Conservation (phyloP, 2,113 vertebrate genomes). For the Hyla sarda region DNA sequence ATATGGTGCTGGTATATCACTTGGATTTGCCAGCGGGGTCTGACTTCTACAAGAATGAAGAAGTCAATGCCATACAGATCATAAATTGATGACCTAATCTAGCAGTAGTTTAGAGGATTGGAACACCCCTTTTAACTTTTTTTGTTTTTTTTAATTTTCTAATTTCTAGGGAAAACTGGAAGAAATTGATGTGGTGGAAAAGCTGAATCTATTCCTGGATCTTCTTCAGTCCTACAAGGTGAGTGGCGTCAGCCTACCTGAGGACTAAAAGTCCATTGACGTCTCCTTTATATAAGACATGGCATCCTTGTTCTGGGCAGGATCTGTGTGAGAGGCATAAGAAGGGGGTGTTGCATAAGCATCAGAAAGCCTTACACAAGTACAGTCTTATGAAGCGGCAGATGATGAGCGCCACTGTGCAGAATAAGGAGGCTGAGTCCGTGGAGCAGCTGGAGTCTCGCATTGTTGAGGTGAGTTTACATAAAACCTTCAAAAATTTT, state of each 20-base stretch:
- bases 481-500: too few relatives aligned
- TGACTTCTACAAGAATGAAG: too few relatives aligned
- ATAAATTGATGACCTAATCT: too few relatives aligned
- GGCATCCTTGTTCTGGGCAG: constrained; percentile 65
- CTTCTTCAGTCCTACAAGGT: constrained; percentile 96
- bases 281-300: neutral
- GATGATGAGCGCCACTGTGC: constrained; percentile 86
- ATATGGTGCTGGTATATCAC: too few relatives aligned
- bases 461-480: constrained; percentile 85
- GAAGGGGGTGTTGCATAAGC: constrained; percentile 92
- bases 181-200: constrained; percentile 96
- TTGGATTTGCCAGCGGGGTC: too few relatives aligned
- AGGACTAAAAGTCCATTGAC: neutral
- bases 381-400: constrained; percentile 94
- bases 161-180: constrained; percentile 89
- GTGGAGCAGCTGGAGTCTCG: constrained; percentile 94
- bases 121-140: neutral
- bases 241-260: constrained; percentile 63
- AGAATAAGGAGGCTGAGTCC: constrained; percentile 85
- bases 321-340: constrained; percentile 95
- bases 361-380: constrained; percentile 93
- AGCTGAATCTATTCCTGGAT: constrained; percentile 94
- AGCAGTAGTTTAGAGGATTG: too few relatives aligned
- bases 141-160: neutral
- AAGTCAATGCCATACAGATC: too few relatives aligned